A percentile compares a stretch with the other conserved stretches of the same genome.
Evolutionary conservation across 2,113 vertebrate genomes (phyloP).

Genomic region (Glaucomys volans): DNA sequence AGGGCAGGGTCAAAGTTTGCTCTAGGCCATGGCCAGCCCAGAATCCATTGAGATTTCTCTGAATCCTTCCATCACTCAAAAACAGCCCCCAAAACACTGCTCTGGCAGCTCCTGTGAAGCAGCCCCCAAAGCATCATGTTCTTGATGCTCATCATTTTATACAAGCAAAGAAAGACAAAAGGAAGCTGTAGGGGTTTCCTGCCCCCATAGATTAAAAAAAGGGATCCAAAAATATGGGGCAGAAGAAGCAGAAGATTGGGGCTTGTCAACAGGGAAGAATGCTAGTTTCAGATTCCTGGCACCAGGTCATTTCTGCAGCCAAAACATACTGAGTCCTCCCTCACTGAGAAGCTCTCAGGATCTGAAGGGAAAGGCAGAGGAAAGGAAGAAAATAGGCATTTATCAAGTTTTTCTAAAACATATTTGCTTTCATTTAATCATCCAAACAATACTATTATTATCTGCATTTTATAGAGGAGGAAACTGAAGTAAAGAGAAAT

Average conservation of each 20-base stretch:
- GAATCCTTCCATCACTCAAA: neutral
- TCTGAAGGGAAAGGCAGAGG: neutral
- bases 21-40: neutral
- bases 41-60: neutral
- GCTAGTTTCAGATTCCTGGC: neutral
- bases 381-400: neutral
- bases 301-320: neutral
- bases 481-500: neutral
- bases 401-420: neutral
- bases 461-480: neutral
- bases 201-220: neutral
- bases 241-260: neutral
- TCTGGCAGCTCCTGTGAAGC: neutral
- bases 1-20: neutral
- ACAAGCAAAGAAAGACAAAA: slow-evolving; percentile 7
- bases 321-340: neutral
- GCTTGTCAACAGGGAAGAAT: rapidly evolving
- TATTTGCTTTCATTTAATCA: slow-evolving; percentile 1
- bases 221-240: neutral
- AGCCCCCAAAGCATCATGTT: neutral
- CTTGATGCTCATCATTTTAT: slow-evolving; percentile 33
- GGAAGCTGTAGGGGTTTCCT: rapidly evolving
- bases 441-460: neutral
- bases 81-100: neutral
- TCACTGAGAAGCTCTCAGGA: neutral